phyloP scores from a whole-genome alignment of 1,140 invertebrate genomes.

The Bombus consobrinus region DNA sequence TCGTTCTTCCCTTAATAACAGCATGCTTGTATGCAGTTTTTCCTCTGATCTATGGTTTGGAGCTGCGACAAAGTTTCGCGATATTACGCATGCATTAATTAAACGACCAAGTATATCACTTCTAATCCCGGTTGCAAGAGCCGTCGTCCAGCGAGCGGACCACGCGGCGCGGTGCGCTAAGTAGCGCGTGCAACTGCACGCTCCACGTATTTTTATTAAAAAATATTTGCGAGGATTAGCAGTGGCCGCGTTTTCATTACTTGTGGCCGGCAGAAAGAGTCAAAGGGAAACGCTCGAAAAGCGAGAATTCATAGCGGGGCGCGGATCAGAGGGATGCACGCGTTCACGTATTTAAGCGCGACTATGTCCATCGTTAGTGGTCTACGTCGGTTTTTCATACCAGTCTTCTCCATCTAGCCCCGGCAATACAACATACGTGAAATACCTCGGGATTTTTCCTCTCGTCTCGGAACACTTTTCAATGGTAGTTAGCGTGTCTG shows the following conservation, averaged over 20 bases:
- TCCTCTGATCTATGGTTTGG: background rate
- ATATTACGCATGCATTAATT: conserved; percentile 37
- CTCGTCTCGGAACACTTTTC: conserved; percentile 35
- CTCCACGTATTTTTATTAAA: conserved; percentile 59
- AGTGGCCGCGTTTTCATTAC: conserved; percentile 54
- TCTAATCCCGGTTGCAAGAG: conserved; percentile 23
- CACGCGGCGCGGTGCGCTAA: background rate
- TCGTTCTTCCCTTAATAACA: conserved; percentile 6
- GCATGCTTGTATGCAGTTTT: background rate
- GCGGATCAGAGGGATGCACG: conserved; percentile 4
- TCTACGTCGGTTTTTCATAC: conserved; percentile 33
- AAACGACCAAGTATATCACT: conserved; percentile 31
- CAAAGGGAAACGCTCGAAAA: conserved; percentile 39
- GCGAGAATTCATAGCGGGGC: conserved; percentile 35
- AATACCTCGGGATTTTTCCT: conserved; percentile 17
- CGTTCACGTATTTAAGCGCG: conserved; percentile 50
- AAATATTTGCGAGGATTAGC: conserved; percentile 60
- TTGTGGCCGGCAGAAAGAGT: conserved; percentile 35
- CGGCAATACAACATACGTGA: conserved; percentile 23
- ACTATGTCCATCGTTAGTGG: conserved; percentile 52
- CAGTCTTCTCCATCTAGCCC: background rate
- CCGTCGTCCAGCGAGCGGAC: background rate
- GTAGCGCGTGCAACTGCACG: conserved; percentile 26
- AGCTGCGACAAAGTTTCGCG: conserved; percentile 10
- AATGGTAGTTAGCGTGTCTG: conserved; percentile 45